Evolutionary conservation across 2,888 invertebrate genomes (phyloP).

Genomic region (Thymelicus lineola): DNA sequence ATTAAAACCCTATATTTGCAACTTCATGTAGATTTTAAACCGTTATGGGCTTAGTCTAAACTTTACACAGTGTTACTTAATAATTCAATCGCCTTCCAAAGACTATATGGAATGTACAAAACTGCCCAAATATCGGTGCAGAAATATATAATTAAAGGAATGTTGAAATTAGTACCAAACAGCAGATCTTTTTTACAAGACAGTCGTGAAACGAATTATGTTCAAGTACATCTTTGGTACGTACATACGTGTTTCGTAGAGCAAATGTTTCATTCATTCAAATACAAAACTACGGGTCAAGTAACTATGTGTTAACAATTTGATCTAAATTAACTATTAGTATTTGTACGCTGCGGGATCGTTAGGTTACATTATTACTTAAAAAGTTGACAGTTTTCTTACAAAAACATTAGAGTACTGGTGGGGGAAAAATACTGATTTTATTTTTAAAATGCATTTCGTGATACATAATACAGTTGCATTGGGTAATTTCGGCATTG

Average conservation of each 20-base stretch:
- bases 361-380: neutral
- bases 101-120: too few species aligned
- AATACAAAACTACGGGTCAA: slow-evolving; percentile 10
- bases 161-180: slow-evolving; percentile 3
- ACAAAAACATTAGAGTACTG: neutral
- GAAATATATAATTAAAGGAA: neutral
- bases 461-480: neutral
- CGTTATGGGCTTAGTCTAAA: too few species aligned
- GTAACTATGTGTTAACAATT: slow-evolving; percentile 20
- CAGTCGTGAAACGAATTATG: slow-evolving; percentile 1
- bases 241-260: slow-evolving; percentile 9
- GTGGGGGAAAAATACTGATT: neutral
- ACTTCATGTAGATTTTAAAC: too few species aligned
- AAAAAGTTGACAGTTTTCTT: too few species aligned
- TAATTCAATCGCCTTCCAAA: too few species aligned
- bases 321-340: slow-evolving; percentile 17
- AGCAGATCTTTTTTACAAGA: slow-evolving; percentile 24
- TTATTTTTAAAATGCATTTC: neutral
- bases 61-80: too few species aligned
- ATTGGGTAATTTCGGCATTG: neutral
- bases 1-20: too few species aligned
- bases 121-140: neutral
- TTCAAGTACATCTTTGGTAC: slow-evolving; percentile 27
- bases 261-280: slow-evolving; percentile 6
- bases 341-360: slow-evolving; percentile 4